phyloP scores from a whole-genome alignment of 2,888 invertebrate genomes.

The Meghimatium bilineatum region DNA sequence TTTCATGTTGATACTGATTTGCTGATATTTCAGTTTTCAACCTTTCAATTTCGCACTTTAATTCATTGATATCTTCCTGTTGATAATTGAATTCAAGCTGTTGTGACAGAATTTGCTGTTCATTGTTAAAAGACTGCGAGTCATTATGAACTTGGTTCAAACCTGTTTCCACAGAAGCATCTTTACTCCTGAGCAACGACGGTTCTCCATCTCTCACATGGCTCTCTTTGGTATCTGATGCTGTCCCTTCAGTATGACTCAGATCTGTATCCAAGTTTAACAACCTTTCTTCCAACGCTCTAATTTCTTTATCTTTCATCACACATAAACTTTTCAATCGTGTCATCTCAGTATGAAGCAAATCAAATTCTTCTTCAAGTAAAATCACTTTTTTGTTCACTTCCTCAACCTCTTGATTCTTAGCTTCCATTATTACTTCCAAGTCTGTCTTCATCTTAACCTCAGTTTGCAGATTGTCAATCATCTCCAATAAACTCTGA shows the following conservation, averaged over 20 bases:
- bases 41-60: slow-evolving; percentile 31
- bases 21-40: slow-evolving; percentile 49
- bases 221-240: not conserved
- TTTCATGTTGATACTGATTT: slow-evolving; percentile 38
- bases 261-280: not conserved
- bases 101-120: not conserved
- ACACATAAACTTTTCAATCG: slow-evolving; percentile 50
- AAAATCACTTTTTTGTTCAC: not conserved
- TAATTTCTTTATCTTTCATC: slow-evolving; percentile 53
- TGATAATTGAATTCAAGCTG: not conserved
- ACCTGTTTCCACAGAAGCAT: slow-evolving; percentile 26
- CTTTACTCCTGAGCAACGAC: slow-evolving; percentile 11
- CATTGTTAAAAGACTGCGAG: not conserved
- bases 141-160: not conserved
- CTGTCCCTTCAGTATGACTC: not conserved
- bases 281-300: slow-evolving; percentile 51
- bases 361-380: slow-evolving; percentile 20
- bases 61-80: slow-evolving; percentile 18
- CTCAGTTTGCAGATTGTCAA: slow-evolving; percentile 56
- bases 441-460: slow-evolving; percentile 54
- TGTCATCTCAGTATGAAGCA: slow-evolving; percentile 31
- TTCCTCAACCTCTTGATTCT: slow-evolving; percentile 56
- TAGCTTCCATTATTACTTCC: slow-evolving; percentile 55
- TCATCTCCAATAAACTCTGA: slow-evolving; percentile 57
- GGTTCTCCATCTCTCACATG: not conserved